phyloP scores from a whole-genome alignment of 2,888 invertebrate species.

The Hetaerina titia region DNA sequence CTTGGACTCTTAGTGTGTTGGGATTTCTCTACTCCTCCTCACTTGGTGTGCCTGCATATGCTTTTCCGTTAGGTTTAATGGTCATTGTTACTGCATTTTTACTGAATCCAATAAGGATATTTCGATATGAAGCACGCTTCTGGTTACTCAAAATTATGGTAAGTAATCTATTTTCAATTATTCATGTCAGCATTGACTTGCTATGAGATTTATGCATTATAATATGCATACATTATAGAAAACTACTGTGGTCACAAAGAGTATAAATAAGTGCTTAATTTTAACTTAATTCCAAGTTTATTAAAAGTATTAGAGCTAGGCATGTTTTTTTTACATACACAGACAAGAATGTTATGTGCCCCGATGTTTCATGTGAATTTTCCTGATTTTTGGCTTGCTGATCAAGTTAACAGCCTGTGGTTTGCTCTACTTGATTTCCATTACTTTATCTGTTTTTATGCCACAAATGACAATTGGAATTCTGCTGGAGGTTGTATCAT shows the following conservation, averaged over 20 bases:
- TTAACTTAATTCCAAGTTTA: too few relatives aligned
- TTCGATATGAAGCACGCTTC: constrained; percentile 95
- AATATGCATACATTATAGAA: not conserved
- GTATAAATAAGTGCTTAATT: too few relatives aligned
- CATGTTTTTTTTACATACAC: constrained; percentile 73
- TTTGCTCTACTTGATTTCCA: constrained; percentile 96
- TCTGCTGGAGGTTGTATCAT: constrained; percentile 37
- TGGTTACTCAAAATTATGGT: constrained; percentile 95
- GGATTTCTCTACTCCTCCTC: constrained; percentile 85
- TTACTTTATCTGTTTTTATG: constrained; percentile 95
- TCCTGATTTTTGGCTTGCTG: constrained; percentile 99
- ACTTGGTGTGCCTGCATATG: constrained; percentile 93
- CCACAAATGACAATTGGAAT: constrained; percentile 86
- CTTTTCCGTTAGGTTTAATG: constrained; percentile 92
- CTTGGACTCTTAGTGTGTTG: constrained; percentile 95
- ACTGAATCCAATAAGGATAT: constrained; percentile 88
- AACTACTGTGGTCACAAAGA: too few relatives aligned
- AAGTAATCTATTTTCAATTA: constrained; percentile 76
- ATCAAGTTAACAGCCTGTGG: constrained; percentile 96
- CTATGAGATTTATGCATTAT: not conserved
- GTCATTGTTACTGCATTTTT: constrained; percentile 89
- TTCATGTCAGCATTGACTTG: not conserved
- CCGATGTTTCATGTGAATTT: constrained; percentile 97
- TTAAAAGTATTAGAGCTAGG: too few relatives aligned
- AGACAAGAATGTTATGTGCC: constrained; percentile 92